phyloP scores from a whole-genome alignment of 2,888 invertebrate species.

The Calliphora vomitoria region DNA sequence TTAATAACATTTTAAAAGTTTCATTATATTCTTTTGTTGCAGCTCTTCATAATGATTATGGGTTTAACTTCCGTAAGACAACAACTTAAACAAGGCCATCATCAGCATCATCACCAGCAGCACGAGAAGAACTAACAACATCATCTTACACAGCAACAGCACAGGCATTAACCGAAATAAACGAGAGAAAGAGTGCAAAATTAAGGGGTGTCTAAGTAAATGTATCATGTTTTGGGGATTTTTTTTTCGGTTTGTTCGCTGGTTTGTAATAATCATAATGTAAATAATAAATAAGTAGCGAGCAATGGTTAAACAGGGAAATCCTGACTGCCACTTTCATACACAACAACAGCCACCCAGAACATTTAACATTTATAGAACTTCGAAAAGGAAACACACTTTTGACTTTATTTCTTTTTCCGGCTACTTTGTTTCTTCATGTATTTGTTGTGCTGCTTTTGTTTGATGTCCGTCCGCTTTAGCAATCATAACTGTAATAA shows the following conservation, averaged over 20 bases:
- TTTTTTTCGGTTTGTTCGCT: conserved; percentile 53
- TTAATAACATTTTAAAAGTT: conserved; percentile 65
- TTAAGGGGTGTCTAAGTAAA: conserved; percentile 66
- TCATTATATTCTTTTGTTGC: conserved; percentile 63
- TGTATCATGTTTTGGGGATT: conserved; percentile 43
- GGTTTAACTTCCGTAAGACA: conserved; percentile 77
- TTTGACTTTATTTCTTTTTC: conserved; percentile 79
- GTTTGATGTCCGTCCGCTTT: conserved; percentile 47
- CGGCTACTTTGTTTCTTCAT: conserved; percentile 74
- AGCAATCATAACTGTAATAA: conserved; percentile 81
- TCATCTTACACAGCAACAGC: conserved; percentile 34
- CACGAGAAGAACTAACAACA: conserved; percentile 37
- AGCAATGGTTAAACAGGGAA: conserved; percentile 56
- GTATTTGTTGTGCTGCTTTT: conserved; percentile 23
- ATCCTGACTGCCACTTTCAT: conserved; percentile 69
- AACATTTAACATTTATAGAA: neutral
- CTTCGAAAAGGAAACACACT: conserved; percentile 75
- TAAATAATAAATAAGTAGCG: conserved; percentile 65
- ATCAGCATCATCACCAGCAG: conserved; percentile 40
- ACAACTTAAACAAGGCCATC: conserved; percentile 71
- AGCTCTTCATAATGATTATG: conserved; percentile 76
- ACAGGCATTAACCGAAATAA: conserved; percentile 23
- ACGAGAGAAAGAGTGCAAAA: neutral
- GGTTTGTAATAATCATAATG: conserved; percentile 69
- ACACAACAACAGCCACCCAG: conserved; percentile 65